A percentile compares a stretch with the other conserved stretches of the same genome.
Evolutionary conservation across 2,797 vertebrate genomes (phyloP).

Genomic region (Knipowitschia caucasica): DNA sequence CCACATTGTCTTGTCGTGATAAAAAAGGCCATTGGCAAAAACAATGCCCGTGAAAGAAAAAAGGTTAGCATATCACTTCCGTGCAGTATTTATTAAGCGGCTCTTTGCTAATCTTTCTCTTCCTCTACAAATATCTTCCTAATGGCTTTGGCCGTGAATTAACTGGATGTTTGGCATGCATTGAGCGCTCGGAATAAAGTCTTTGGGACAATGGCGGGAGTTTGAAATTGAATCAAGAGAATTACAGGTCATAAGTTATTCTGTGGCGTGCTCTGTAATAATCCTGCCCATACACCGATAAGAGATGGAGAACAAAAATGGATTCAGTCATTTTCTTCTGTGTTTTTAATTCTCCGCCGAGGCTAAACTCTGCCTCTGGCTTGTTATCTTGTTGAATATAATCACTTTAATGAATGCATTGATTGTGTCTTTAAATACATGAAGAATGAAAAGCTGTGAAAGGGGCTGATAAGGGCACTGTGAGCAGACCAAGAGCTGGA

Average conservation of each 20-base stretch:
- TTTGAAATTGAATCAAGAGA: slow-evolving; percentile 44
- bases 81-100: slow-evolving; percentile 9
- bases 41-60: slow-evolving; percentile 30
- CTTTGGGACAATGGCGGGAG: slow-evolving; percentile 18
- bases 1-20: slow-evolving; percentile 22
- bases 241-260: slow-evolving; percentile 48
- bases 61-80: background rate
- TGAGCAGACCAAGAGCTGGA: background rate
- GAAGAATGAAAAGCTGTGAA: slow-evolving; percentile 26
- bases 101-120: slow-evolving; percentile 29
- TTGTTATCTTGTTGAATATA: slow-evolving; percentile 31
- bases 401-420: slow-evolving; percentile 42
- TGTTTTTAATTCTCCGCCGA: slow-evolving; percentile 44
- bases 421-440: slow-evolving; percentile 24
- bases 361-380: slow-evolving; percentile 34
- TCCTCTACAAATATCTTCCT: slow-evolving; percentile 19
- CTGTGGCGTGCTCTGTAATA: slow-evolving; percentile 21
- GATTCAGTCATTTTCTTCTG: slow-evolving; percentile 29
- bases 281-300: slow-evolving; percentile 39
- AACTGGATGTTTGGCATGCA: slow-evolving; percentile 41
- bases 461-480: slow-evolving; percentile 15
- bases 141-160: slow-evolving; percentile 30
- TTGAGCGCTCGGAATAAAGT: slow-evolving; percentile 20
- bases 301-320: slow-evolving; percentile 36
- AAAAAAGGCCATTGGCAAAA: slow-evolving; percentile 16